A percentile compares a stretch with the other conserved stretches of the same genome.
These are phyloP conservation scores for Quadroppia sp. DNA, from an alignment of 2,888 invertebrate genomes.

Conservation along the genomic window DNA sequence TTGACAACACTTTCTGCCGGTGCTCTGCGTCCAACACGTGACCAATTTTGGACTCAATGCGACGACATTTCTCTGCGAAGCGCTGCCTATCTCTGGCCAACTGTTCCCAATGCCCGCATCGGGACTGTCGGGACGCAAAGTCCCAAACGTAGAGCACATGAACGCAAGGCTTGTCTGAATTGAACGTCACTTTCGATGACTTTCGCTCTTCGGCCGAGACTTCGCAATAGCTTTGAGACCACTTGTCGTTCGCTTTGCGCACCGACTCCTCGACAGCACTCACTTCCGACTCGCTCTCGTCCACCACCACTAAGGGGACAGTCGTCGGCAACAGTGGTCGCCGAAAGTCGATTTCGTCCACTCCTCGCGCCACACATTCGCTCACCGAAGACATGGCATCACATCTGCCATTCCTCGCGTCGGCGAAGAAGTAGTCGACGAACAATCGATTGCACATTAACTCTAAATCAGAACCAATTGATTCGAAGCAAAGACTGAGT, in stretches of 20 bases:
- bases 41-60: constrained; percentile 9
- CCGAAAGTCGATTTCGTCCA: constrained; percentile 6
- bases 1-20: neutral
- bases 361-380: no score
- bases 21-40: neutral
- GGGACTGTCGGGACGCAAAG: constrained; percentile 1
- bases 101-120: constrained; percentile 19
- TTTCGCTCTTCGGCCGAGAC: neutral
- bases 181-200: neutral
- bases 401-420: neutral
- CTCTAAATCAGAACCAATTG: neutral
- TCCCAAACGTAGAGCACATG: constrained; percentile 19
- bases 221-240: neutral
- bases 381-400: no score
- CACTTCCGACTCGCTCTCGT: neutral
- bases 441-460: neutral
- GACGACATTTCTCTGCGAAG: constrained; percentile 18
- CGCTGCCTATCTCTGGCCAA: constrained; percentile 12
- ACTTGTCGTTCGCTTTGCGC: neutral
- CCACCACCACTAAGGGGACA: no score
- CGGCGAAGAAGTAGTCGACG: neutral
- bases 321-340: neutral
- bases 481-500: neutral
- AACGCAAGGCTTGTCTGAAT: neutral
- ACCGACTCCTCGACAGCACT: neutral